Evolutionary conservation across 2,797 vertebrate species (phyloP).

Genomic region (Spinus pinus): DNA sequence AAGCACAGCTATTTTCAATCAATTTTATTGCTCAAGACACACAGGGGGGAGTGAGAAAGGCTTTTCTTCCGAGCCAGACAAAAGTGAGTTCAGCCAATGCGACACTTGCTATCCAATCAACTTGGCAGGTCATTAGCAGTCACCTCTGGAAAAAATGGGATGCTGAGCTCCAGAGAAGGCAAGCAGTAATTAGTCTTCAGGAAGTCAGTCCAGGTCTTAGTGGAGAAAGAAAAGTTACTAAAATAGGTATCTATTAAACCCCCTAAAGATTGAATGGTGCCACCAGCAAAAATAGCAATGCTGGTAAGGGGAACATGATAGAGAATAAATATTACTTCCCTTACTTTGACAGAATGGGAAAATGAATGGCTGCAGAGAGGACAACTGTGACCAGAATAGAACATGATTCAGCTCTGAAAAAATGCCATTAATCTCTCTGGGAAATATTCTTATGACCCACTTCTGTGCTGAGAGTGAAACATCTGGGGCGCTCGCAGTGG

Average conservation of each 20-base stretch:
- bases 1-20: background rate
- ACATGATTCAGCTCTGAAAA: constrained; percentile 55
- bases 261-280: constrained; percentile 31
- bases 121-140: constrained; percentile 40
- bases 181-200: constrained; percentile 29
- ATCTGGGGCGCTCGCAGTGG: background rate
- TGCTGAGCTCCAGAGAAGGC: constrained; percentile 17
- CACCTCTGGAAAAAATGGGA: background rate
- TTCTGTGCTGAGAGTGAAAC: constrained; percentile 20
- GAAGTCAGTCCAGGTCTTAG: constrained; percentile 33
- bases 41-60: background rate
- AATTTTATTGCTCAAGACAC: background rate
- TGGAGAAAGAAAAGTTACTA: constrained; percentile 38
- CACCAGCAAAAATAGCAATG: constrained; percentile 51
- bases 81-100: background rate
- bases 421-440: constrained; percentile 46
- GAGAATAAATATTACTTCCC: constrained; percentile 58
- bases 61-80: background rate
- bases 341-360: constrained; percentile 60
- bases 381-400: constrained; percentile 63
- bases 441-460: constrained; percentile 42
- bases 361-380: constrained; percentile 58
- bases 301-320: constrained; percentile 18
- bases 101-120: constrained; percentile 9
- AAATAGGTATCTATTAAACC: constrained; percentile 53